A percentile compares a stretch with the other conserved stretches of the same genome.
Evolutionary conservation across 1,140 invertebrate genomes (phyloP).

Genomic region (Epicauta chinensis): DNA sequence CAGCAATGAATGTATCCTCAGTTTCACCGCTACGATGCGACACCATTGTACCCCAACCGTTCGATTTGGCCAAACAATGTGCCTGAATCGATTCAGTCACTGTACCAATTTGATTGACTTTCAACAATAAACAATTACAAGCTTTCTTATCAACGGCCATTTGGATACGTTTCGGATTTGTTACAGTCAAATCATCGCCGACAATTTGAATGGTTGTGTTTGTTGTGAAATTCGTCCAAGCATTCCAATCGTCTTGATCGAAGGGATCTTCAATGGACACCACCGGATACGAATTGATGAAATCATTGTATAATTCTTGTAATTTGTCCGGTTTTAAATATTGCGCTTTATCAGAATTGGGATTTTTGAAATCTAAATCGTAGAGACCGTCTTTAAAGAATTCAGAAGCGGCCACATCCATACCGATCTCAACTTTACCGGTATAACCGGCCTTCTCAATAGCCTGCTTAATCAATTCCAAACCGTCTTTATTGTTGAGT

Average conservation of each 20-base stretch:
- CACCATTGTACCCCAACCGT: slow-evolving; percentile 97
- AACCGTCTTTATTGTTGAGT: slow-evolving; percentile 87
- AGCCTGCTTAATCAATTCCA: slow-evolving; percentile 81
- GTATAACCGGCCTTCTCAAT: slow-evolving; percentile 91
- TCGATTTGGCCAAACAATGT: slow-evolving; percentile 85
- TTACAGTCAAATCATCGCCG: slow-evolving; percentile 92
- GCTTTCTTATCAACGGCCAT: slow-evolving; percentile 94
- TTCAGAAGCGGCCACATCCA: slow-evolving; percentile 98
- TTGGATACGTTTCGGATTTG: slow-evolving; percentile 87
- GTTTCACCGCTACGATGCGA: slow-evolving; percentile 97
- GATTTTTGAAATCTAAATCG: slow-evolving; percentile 97
- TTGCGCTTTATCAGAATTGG: slow-evolving; percentile 72
- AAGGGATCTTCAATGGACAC: slow-evolving; percentile 98
- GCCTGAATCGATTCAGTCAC: slow-evolving; percentile 96
- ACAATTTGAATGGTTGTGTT: slow-evolving; percentile 82
- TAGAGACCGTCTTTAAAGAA: slow-evolving; percentile 83
- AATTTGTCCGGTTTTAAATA: slow-evolving; percentile 75
- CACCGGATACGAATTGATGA: slow-evolving; percentile 91
- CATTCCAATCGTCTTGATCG: slow-evolving; percentile 95
- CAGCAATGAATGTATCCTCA: slow-evolving; percentile 97
- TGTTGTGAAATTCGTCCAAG: slow-evolving; percentile 78
- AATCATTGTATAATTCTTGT: slow-evolving; percentile 80
- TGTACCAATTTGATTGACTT: slow-evolving; percentile 96
- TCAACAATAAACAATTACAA: slow-evolving; percentile 93
- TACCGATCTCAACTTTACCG: slow-evolving; percentile 91